Conservation (phyloP, 2,797 vertebrate genomes). For the Gymnoscopelus microlampas region DNA sequence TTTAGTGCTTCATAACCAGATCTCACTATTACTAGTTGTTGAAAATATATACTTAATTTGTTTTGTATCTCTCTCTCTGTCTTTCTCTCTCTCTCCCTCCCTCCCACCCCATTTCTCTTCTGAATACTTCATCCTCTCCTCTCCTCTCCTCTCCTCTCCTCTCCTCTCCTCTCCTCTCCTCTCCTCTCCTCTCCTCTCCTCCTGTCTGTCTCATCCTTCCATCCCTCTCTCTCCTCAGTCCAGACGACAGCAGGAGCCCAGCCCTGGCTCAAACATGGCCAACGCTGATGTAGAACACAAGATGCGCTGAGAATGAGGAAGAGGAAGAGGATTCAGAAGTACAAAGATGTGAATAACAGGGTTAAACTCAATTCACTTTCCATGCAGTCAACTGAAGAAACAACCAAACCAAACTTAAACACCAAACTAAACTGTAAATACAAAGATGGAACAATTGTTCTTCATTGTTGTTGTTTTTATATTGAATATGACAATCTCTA, state of each 20-base stretch:
- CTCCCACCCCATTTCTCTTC: slow-evolving; percentile 9
- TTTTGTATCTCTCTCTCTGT: slow-evolving; percentile 29
- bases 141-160: slow-evolving; percentile 14
- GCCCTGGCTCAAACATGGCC: slow-evolving; percentile 93
- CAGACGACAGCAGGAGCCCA: slow-evolving; percentile 98
- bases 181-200: slow-evolving; percentile 4
- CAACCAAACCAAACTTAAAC: not conserved
- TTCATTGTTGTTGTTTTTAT: not conserved
- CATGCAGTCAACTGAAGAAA: slow-evolving; percentile 51
- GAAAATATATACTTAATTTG: slow-evolving; percentile 58
- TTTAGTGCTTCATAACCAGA: not conserved
- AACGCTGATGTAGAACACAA: slow-evolving; percentile 92
- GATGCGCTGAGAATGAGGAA: slow-evolving; percentile 84
- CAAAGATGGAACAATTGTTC: slow-evolving; percentile 43
- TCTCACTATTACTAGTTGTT: not conserved
- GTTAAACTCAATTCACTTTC: slow-evolving; percentile 55
- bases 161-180: not conserved
- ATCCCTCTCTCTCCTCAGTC: slow-evolving; percentile 82
- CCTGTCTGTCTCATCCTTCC: slow-evolving; percentile 48
- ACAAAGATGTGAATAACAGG: slow-evolving; percentile 36
- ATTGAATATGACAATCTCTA: too few relatives aligned
- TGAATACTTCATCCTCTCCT: slow-evolving; percentile 5
- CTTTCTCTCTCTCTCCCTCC: not conserved
- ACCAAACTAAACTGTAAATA: slow-evolving; percentile 10
- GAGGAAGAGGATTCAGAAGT: slow-evolving; percentile 10